A percentile compares a stretch with the other conserved stretches of the same genome.
Evolutionary conservation across 2,113 vertebrate species (phyloP).

Genomic region (Rhegmatorhina hoffmannsi): DNA sequence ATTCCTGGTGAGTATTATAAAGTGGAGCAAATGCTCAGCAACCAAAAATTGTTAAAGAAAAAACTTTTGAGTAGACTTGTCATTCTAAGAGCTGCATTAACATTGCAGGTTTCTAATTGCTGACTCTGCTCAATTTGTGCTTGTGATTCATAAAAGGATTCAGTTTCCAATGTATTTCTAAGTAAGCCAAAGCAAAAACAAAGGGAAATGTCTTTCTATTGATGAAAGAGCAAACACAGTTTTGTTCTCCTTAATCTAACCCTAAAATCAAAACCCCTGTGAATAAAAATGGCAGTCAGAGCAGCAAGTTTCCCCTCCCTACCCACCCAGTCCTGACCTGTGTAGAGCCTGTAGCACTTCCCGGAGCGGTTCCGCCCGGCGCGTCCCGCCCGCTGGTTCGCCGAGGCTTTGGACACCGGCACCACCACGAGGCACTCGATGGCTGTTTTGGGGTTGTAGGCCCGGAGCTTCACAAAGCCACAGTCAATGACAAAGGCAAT

Average conservation of each 20-base stretch:
- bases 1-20: background rate
- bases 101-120: background rate
- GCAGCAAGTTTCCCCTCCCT: background rate
- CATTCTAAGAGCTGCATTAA: background rate
- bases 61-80: background rate
- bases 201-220: background rate
- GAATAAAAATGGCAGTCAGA: background rate
- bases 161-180: background rate
- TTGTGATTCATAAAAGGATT: background rate
- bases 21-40: background rate
- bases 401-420: slow-evolving; percentile 94
- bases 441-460: slow-evolving; percentile 91
- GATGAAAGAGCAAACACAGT: background rate
- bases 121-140: background rate
- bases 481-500: slow-evolving; percentile 93
- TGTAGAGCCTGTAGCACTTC: slow-evolving; percentile 94
- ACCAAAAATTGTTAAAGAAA: background rate
- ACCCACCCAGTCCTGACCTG: slow-evolving; percentile 73
- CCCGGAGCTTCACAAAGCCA: slow-evolving; percentile 94
- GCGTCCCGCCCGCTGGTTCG: slow-evolving; percentile 91
- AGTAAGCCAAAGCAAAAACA: background rate
- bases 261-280: accelerated
- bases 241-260: background rate
- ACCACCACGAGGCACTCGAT: slow-evolving; percentile 95
- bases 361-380: slow-evolving; percentile 91